Conservation (phyloP, 2,888 invertebrate genomes). For the Synanthedon andrenaeformis region DNA sequence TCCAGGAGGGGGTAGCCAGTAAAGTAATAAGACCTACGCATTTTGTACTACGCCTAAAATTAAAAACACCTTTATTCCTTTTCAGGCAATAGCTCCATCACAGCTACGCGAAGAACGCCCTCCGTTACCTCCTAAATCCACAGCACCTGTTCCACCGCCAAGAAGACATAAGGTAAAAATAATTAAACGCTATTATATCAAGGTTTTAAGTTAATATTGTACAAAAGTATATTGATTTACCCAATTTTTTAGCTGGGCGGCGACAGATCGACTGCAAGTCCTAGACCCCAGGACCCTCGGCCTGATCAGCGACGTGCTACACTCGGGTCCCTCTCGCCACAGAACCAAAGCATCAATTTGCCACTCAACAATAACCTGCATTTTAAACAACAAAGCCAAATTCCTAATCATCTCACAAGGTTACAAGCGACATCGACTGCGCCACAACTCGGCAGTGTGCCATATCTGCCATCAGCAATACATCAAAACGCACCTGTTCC, state of each 20-base stretch:
- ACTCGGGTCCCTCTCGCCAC: slow-evolving; percentile 19
- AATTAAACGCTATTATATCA: background rate
- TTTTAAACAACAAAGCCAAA: slow-evolving; percentile 10
- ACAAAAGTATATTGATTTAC: background rate
- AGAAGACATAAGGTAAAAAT: slow-evolving; percentile 52
- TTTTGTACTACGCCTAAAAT: background rate
- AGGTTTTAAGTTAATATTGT: background rate
- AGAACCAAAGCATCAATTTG: slow-evolving; percentile 11
- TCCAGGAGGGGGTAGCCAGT: background rate
- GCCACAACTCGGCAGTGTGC: slow-evolving; percentile 47
- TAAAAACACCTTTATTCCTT: background rate
- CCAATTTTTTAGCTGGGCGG: slow-evolving; percentile 26
- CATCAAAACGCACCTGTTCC: slow-evolving; percentile 23
- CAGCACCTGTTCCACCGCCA: slow-evolving; percentile 62
- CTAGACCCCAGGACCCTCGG: slow-evolving; percentile 27
- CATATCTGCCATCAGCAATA: slow-evolving; percentile 38
- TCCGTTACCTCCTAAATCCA: slow-evolving; percentile 56
- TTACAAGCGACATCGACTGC: slow-evolving; percentile 15
- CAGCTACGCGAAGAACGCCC: slow-evolving; percentile 56
- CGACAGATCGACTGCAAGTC: slow-evolving; percentile 48
- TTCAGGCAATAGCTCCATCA: slow-evolving; percentile 42
- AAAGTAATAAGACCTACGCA: background rate
- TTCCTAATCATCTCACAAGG: slow-evolving; percentile 29
- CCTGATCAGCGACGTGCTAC: slow-evolving; percentile 39
- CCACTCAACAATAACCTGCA: slow-evolving; percentile 16